phyloP scores from a whole-genome alignment of 2,113 vertebrate genomes.

The Acrocephalus kingi region DNA sequence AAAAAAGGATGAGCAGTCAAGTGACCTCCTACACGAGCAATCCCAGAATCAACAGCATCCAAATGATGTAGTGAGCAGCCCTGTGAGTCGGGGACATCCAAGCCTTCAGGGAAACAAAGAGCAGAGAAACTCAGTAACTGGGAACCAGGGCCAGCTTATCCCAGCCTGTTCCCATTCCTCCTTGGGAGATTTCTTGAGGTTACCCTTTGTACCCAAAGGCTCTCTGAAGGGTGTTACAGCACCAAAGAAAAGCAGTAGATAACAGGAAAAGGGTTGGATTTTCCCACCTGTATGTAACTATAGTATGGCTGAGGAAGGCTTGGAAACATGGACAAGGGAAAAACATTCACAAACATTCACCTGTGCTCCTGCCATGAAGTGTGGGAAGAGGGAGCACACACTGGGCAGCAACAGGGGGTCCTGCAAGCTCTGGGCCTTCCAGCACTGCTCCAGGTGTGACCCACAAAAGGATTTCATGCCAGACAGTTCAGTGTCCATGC shows the following conservation, averaged over 20 bases:
- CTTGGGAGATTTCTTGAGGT: neutral
- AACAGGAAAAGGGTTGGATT: neutral
- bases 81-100: fast-evolving
- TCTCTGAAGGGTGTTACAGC: neutral
- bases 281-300: fast-evolving
- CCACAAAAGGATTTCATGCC: neutral
- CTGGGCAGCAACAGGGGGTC: neutral
- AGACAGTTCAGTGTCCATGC: neutral
- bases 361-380: neutral
- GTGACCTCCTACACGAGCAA: neutral
- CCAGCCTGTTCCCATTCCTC: neutral
- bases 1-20: neutral
- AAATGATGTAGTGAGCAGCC: neutral
- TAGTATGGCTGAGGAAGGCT: neutral
- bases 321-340: neutral
- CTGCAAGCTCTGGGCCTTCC: neutral
- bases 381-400: neutral
- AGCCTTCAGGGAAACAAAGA: neutral
- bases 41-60: neutral
- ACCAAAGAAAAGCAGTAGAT: neutral
- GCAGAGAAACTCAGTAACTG: neutral
- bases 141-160: neutral
- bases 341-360: fast-evolving
- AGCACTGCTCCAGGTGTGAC: neutral
- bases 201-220: neutral